These are phyloP conservation scores for Ormyrus rosae DNA, from an alignment of 2,888 invertebrate species.

Conservation along the genomic window DNA sequence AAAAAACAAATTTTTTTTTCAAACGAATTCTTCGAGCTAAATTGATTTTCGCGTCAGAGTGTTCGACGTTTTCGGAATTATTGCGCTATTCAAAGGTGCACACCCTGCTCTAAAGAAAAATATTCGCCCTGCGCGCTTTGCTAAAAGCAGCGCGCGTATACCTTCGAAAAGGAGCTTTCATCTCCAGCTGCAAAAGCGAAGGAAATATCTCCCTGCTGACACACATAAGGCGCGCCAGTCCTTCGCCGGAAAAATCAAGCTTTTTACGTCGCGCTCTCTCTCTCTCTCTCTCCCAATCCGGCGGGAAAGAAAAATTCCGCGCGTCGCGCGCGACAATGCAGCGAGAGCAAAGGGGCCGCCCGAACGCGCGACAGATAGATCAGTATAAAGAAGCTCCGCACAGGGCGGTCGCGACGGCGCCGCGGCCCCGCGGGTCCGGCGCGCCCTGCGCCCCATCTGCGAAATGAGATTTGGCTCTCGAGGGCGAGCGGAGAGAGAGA, in stretches of 20 bases:
- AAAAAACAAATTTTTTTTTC: no score
- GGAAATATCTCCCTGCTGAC: conserved; percentile 6
- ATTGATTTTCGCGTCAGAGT: no score
- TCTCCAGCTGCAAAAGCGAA: neutral
- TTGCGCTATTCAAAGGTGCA: neutral
- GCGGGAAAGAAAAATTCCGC: conserved; percentile 3
- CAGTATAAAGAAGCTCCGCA: conserved; percentile 37
- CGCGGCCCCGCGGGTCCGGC: conserved; percentile 6
- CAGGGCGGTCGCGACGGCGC: neutral
- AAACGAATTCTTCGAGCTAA: no score
- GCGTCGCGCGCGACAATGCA: neutral
- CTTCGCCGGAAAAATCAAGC: no score
- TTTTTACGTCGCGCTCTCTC: neutral
- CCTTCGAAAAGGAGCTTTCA: neutral
- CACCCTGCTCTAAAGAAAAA: neutral
- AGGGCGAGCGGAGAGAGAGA: neutral
- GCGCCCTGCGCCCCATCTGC: conserved; percentile 37
- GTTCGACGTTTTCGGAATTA: neutral
- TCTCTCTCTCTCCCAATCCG: neutral
- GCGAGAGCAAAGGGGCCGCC: neutral
- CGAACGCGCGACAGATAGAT: conserved; percentile 32
- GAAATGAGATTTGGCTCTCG: conserved; percentile 45
- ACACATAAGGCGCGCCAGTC: neutral
- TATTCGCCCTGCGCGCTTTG: neutral
- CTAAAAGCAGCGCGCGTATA: neutral